Percentiles rank a stretch among this genome's conserved stretches.
phyloP scores from a whole-genome alignment of 2,888 invertebrate species.

The Eristalinus aeneus region DNA sequence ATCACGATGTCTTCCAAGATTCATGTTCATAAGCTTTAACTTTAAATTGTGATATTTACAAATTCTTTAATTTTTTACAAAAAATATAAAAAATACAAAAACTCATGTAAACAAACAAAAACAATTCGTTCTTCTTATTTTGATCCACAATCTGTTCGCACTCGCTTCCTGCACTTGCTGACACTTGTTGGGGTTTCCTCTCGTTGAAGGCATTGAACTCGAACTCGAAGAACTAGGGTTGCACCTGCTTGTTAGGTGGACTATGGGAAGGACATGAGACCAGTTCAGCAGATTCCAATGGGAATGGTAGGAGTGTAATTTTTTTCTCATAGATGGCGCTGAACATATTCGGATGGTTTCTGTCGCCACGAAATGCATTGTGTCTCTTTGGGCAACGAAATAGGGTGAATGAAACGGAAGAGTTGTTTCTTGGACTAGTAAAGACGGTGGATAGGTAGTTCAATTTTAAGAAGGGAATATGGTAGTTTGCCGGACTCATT shows the following conservation, averaged over 20 bases:
- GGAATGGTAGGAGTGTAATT: neutral
- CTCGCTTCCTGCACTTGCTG: no score
- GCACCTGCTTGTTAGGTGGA: neutral
- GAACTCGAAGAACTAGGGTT: neutral
- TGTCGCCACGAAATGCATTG: no score
- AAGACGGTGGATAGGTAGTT: no score
- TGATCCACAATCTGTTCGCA: no score
- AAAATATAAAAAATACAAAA: conserved; percentile 15
- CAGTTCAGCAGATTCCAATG: neutral
- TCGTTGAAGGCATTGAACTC: neutral
- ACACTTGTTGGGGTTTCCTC: neutral
- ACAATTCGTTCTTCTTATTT: neutral
- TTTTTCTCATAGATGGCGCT: neutral
- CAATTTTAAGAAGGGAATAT: no score
- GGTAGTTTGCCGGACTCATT: no score
- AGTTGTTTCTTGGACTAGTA: no score
- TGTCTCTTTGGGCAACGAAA: no score
- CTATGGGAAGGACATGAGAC: neutral
- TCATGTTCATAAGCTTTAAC: conserved; percentile 45
- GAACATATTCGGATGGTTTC: neutral
- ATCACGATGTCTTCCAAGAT: conserved; percentile 52
- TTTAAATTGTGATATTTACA: conserved; percentile 62
- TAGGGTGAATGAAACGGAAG: no score
- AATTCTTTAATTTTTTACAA: neutral
- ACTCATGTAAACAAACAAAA: neutral